Percentiles rank a stretch among this genome's conserved stretches.
Evolutionary conservation across 2,888 invertebrate genomes (phyloP).

Genomic region (Tiliacea aurago): DNA sequence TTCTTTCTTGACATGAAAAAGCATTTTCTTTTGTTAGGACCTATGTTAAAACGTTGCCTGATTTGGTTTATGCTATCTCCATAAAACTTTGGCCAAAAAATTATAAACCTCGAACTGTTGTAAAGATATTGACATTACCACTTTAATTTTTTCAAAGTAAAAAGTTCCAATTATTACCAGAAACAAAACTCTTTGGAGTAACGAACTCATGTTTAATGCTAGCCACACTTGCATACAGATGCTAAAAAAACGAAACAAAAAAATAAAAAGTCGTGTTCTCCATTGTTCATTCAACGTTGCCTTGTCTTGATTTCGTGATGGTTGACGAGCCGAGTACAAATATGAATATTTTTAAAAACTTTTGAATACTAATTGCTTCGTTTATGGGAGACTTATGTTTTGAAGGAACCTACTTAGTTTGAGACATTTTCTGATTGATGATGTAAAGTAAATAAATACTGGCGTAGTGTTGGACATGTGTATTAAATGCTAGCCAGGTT

Average conservation of each 20-base stretch:
- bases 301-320: conserved; percentile 72
- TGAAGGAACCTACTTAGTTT: background rate
- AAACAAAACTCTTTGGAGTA: conserved; percentile 65
- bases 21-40: background rate
- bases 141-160: background rate
- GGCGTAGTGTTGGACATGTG: background rate
- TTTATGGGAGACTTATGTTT: conserved; percentile 53
- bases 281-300: conserved; percentile 73
- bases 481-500: background rate
- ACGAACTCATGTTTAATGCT: conserved; percentile 67
- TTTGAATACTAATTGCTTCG: conserved; percentile 71
- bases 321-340: conserved; percentile 75
- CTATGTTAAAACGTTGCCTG: background rate
- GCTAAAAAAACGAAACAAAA: conserved; percentile 62
- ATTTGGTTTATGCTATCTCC: background rate
- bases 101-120: no score
- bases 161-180: conserved; percentile 8
- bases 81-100: background rate
- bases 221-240: conserved; percentile 75
- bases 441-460: background rate
- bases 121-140: background rate
- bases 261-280: conserved; percentile 64
- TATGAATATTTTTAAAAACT: conserved; percentile 55
- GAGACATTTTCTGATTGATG: conserved; percentile 7
- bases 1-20: no score